Evolutionary conservation across 2,113 vertebrate genomes (phyloP).

Genomic region (Mugil cephalus): DNA sequence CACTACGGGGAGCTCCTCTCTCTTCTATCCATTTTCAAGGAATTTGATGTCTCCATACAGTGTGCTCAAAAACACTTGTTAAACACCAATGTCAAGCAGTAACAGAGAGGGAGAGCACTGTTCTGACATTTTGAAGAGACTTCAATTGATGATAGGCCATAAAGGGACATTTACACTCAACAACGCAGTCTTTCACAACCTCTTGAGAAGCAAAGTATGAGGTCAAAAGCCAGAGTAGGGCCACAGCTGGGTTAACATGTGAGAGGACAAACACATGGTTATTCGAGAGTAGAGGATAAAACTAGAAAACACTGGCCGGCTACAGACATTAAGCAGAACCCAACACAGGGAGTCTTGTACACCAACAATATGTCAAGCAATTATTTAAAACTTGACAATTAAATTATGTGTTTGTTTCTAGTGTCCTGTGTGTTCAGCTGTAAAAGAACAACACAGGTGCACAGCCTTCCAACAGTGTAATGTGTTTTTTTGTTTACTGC

Average conservation of each 20-base stretch:
- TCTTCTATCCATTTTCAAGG: background rate
- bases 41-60: background rate
- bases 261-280: conserved; percentile 14
- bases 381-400: background rate
- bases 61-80: background rate
- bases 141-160: background rate
- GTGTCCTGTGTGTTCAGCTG: conserved; percentile 4
- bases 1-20: conserved; percentile 21
- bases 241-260: conserved; percentile 27
- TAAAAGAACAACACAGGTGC: too few relatives aligned
- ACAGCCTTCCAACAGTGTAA: too few relatives aligned
- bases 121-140: conserved; percentile 30
- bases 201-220: conserved; percentile 10
- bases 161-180: conserved; percentile 32
- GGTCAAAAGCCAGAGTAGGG: conserved; percentile 17
- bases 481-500: conserved; percentile 9
- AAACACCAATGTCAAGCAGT: background rate
- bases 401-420: background rate
- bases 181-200: conserved; percentile 41
- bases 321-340: background rate
- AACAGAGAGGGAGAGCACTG: background rate
- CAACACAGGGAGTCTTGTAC: background rate
- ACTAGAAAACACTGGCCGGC: background rate
- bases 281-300: conserved; percentile 4
- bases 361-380: background rate